Base-by-base conservation (phyloP, 2,113 vertebrate genomes). In the Dipodomys stephensi region DNA sequence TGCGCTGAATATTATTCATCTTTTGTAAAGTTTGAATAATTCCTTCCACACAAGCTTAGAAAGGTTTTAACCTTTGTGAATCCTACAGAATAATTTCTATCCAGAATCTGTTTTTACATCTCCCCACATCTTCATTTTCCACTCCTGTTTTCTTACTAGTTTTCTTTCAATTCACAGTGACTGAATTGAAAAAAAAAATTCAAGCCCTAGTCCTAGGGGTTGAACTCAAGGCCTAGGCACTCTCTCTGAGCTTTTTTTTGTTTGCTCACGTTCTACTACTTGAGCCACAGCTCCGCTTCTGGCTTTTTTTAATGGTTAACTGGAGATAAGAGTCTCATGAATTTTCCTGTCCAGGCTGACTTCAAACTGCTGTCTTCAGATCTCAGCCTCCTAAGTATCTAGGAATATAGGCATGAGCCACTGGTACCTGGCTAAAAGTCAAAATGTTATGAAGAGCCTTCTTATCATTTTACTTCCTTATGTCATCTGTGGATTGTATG, bases 21-120 rank as follows among this genome's bases (percentile, higher is more conserved):
- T 30, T 94, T 60, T 79, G 27, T 85, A 88, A 78, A 62, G 65
- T 88, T 27, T 62, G 35, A 46, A 46, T 65, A 78, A 68, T 67
- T 71, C 30, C 7, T 65, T 39, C 5, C 20, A 39, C 15, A 64
- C 3, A 67, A 18, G 46, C 6, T 87, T 69, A 1, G 25, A 4
- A 79, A 12, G 65, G 11, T 64, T 72, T 76, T 88, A 71, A 87
- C 67, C 25, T 83, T 64, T 74, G 25, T 83, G 35, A 65, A 65
- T 80, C 18, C 12, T 89, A 28, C 23, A 83, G n/a, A 30, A 62
- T 44, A 76, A 88, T 91, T 83, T 76, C 10, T 32, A 88, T 7
- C 39, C 65, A 83, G 9, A 28, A 30, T 87, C 64, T 79, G 49
- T 84, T 35, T 80, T 13, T 46, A 25, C 67, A 12, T 94, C 25